A percentile compares a stretch with the other conserved stretches of the same genome.
Conservation (phyloP, 2,797 vertebrate genomes). For the Balearica regulorum region DNA sequence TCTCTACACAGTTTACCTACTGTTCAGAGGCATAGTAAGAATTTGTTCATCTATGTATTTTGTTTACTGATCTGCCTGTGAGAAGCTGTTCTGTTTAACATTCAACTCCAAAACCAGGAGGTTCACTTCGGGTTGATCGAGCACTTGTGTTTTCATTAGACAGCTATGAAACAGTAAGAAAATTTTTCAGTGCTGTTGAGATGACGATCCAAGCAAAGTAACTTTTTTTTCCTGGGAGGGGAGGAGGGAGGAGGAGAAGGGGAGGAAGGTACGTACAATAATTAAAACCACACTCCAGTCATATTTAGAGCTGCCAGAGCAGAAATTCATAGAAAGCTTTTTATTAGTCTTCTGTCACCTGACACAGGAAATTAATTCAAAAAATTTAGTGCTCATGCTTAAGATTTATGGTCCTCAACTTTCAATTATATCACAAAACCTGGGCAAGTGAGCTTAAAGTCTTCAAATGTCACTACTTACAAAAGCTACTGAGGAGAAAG, state of each 20-base stretch:
- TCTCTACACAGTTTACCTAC: background rate
- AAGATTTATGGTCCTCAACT: background rate
- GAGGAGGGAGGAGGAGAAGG: too few species aligned
- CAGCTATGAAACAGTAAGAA: background rate
- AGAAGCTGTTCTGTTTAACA: background rate
- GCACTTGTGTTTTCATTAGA: background rate
- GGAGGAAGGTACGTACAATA: background rate
- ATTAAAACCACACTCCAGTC: background rate
- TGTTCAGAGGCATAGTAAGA: background rate
- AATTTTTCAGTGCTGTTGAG: background rate
- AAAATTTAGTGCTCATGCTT: background rate
- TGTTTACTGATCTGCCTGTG: background rate
- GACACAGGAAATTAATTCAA: background rate
- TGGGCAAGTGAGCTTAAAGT: background rate
- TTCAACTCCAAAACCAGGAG: background rate
- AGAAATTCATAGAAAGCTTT: background rate
- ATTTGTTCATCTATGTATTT: background rate
- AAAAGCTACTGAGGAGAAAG: background rate
- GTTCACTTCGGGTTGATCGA: rapidly evolving
- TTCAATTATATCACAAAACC: background rate
- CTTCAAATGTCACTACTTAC: background rate
- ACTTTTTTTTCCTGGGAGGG: background rate
- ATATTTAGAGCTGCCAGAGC: background rate
- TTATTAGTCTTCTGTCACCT: background rate
- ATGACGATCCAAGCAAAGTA: background rate